phyloP scores from a whole-genome alignment of 1,140 invertebrate species.

The Dinoponera quadriceps region DNA sequence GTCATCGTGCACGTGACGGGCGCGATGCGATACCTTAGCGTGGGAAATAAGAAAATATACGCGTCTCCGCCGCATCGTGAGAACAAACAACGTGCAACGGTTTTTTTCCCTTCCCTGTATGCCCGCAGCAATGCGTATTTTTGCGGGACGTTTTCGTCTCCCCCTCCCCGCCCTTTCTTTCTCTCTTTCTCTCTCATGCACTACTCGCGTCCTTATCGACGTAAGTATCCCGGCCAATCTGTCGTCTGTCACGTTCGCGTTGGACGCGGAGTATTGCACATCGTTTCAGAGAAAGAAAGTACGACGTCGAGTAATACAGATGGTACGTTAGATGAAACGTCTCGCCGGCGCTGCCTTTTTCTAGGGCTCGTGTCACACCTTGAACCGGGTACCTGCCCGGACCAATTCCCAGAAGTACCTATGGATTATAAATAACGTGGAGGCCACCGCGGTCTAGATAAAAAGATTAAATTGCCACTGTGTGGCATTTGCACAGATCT shows the following conservation, averaged over 20 bases:
- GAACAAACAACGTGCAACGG: neutral
- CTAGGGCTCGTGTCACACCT: conserved; percentile 39
- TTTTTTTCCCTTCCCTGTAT: conserved; percentile 1
- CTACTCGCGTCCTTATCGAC: conserved; percentile 30
- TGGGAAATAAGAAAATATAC: conserved; percentile 13
- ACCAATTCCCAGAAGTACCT: conserved; percentile 52
- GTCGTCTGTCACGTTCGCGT: conserved; percentile 49
- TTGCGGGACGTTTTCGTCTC: neutral
- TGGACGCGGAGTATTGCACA: conserved; percentile 32
- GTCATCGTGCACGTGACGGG: conserved; percentile 2
- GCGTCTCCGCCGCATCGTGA: neutral
- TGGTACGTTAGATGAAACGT: conserved; percentile 45
- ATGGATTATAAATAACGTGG: conserved; percentile 52
- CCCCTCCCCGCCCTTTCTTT: no score
- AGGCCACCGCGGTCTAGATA: conserved; percentile 7
- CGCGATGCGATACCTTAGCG: neutral
- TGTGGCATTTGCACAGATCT: conserved; percentile 32
- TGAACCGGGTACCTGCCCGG: conserved; percentile 25
- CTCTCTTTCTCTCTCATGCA: neutral
- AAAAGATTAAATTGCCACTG: conserved; percentile 44
- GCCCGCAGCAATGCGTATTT: neutral
- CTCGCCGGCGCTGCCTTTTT: conserved; percentile 23
- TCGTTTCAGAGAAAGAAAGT: conserved; percentile 34
- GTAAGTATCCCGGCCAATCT: conserved; percentile 48
- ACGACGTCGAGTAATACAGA: conserved; percentile 51